phyloP scores from a whole-genome alignment of 2,797 vertebrate species.

The Babyrousa celebensis region DNA sequence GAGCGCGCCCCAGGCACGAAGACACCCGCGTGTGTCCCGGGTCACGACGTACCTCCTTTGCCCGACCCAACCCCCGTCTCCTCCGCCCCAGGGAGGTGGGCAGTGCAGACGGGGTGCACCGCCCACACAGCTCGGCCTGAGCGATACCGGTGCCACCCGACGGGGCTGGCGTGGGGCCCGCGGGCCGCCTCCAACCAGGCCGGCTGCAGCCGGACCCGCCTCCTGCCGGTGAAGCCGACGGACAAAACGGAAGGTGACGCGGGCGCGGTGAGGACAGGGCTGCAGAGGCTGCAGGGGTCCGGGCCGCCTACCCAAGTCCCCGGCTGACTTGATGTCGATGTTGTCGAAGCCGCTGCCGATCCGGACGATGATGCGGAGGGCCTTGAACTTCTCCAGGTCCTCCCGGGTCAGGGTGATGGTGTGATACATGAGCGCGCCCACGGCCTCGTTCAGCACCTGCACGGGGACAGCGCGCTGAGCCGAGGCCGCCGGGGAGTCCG shows the following conservation, averaged over 20 bases:
- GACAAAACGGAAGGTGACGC: no score
- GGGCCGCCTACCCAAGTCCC: slow-evolving; percentile 95
- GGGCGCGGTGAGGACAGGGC: background rate
- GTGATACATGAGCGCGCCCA: slow-evolving; percentile 99
- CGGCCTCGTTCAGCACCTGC: slow-evolving; percentile 99
- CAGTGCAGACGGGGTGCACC: fast-evolving
- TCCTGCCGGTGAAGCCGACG: fast-evolving
- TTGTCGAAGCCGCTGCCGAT: slow-evolving; percentile 99
- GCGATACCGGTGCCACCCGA: fast-evolving
- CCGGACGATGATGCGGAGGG: slow-evolving; percentile 98
- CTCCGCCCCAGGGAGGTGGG: background rate
- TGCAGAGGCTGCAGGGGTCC: background rate
- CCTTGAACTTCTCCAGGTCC: slow-evolving; percentile 99
- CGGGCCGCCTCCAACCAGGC: background rate
- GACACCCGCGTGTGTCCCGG: no score
- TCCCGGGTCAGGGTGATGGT: slow-evolving; percentile 99
- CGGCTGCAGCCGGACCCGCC: background rate
- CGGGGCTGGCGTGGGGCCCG: no score
- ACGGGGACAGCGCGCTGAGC: no score
- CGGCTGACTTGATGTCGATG: slow-evolving; percentile 99
- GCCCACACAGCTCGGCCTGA: fast-evolving
- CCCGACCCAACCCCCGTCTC: no score
- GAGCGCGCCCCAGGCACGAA: no score
- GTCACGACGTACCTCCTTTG: background rate
- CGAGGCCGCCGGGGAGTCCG: no score